Conservation (phyloP, 2,888 invertebrate species). For the Plebejus melissa region DNA sequence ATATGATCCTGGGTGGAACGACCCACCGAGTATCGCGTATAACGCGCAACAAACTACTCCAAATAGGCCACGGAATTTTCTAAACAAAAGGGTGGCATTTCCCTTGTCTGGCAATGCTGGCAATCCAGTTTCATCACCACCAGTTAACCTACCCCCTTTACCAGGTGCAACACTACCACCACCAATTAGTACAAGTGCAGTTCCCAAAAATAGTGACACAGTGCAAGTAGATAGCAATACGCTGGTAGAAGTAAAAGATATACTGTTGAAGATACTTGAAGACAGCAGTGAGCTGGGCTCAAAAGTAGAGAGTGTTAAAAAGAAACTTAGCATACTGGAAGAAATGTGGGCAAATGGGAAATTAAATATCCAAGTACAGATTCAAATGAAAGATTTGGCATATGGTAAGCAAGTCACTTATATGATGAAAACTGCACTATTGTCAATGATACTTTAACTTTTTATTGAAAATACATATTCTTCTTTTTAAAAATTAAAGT, state of each 20-base stretch:
- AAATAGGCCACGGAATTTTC: conserved; percentile 64
- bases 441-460: no score
- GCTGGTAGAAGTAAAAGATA: conserved; percentile 55
- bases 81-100: conserved; percentile 78
- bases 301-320: conserved; percentile 74
- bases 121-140: conserved; percentile 40
- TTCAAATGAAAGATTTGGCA: conserved; percentile 73
- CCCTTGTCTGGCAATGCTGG: conserved; percentile 54
- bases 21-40: conserved; percentile 75
- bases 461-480: no score
- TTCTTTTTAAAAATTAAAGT: no score
- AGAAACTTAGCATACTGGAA: conserved; percentile 75
- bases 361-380: conserved; percentile 67
- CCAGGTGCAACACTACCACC: conserved; percentile 41
- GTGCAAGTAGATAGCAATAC: conserved; percentile 49
- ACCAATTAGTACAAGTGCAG: conserved; percentile 33
- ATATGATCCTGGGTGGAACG: conserved; percentile 79
- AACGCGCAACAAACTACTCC: conserved; percentile 59
- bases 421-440: no score
- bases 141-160: conserved; percentile 53
- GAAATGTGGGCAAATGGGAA: conserved; percentile 79
- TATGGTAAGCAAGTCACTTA: conserved; percentile 57
- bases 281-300: conserved; percentile 59
- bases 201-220: conserved; percentile 32
- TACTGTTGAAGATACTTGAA: conserved; percentile 55